Conservation (phyloP, 2,888 invertebrate species). For the Malthinus seriepunctatus region DNA sequence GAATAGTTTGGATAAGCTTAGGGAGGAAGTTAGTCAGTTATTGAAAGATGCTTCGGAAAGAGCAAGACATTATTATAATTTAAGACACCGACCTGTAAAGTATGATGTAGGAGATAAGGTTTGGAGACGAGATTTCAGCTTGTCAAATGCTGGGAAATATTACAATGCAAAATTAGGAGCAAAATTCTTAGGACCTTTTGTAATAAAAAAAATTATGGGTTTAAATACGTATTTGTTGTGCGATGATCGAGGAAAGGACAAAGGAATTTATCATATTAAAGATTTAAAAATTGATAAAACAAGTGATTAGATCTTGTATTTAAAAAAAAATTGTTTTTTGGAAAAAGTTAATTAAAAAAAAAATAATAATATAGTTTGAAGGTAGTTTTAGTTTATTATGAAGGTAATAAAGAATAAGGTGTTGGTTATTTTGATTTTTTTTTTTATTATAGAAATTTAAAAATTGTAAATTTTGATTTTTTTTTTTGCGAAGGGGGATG, state of each 20-base stretch:
- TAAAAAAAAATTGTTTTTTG: too few relatives aligned
- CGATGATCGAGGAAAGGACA: background rate
- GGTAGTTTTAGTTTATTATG: too few relatives aligned
- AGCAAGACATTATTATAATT: background rate
- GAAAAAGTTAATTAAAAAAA: too few relatives aligned
- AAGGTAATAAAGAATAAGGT: too few relatives aligned
- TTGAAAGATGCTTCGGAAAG: background rate
- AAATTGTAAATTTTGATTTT: too few relatives aligned
- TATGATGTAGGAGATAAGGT: background rate
- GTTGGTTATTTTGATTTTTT: too few relatives aligned
- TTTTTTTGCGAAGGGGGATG: too few relatives aligned
- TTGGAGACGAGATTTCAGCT: background rate
- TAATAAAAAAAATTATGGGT: background rate
- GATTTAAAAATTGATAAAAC: background rate
- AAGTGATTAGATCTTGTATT: too few relatives aligned
- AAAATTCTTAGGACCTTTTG: background rate
- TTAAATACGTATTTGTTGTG: background rate
- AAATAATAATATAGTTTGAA: too few relatives aligned
- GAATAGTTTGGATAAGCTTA: background rate
- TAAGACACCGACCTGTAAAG: background rate
- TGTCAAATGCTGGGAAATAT: background rate
- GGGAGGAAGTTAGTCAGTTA: background rate
- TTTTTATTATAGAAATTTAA: too few relatives aligned
- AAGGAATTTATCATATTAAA: background rate
- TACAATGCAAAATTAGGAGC: background rate